Conservation (phyloP, 2,113 vertebrate species). For the Sialia sialis region DNA sequence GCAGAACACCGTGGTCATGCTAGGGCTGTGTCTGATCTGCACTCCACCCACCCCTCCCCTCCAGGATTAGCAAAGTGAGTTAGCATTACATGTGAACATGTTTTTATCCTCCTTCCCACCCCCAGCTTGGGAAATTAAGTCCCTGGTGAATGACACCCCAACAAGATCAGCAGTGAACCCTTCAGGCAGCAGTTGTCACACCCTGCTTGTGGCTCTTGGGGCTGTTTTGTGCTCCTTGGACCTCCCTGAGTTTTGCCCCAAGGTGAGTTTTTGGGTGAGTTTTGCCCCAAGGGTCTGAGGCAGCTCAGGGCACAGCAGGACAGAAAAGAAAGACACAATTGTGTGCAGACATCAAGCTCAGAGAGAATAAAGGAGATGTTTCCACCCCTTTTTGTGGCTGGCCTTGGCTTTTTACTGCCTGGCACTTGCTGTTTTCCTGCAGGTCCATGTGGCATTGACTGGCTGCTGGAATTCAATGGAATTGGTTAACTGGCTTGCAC, state of each 20-base stretch:
- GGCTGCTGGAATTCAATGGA: background rate
- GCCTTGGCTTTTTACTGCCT: background rate
- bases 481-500: background rate
- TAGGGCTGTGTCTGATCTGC: background rate
- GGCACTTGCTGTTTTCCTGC: background rate
- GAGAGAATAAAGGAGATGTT: background rate
- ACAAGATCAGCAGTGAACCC: background rate
- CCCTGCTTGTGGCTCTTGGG: background rate
- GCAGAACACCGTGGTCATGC: background rate
- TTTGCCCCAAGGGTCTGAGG: background rate
- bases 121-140: background rate
- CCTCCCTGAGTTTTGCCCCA: background rate
- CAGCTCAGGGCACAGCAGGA: background rate
- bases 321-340: background rate
- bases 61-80: background rate
- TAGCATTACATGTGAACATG: background rate
- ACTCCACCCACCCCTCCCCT: background rate
- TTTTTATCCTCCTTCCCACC: background rate
- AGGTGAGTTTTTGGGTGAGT: no score
- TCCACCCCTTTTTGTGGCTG: background rate
- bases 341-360: background rate
- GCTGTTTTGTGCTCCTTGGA: background rate
- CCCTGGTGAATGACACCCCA: background rate
- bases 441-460: background rate
- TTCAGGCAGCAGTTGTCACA: background rate